Evolutionary conservation across 2,888 invertebrate genomes (phyloP).

Genomic region (Alloscopus bannaensis): DNA sequence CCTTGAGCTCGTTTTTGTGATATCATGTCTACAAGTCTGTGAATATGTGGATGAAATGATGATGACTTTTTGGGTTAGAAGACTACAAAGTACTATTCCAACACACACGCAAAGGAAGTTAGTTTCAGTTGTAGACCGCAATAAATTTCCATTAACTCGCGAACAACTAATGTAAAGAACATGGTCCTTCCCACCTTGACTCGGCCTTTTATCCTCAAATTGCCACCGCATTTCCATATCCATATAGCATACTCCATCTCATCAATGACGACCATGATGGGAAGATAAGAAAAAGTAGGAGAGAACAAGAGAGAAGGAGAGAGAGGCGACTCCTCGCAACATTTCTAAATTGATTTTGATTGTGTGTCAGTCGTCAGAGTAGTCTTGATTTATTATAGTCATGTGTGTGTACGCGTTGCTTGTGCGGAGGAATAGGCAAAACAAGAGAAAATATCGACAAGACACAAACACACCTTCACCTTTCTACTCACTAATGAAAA

Average conservation of each 20-base stretch:
- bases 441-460: not conserved
- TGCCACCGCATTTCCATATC: not conserved
- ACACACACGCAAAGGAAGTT: conserved; percentile 27
- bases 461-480: not conserved
- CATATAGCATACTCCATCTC: not conserved
- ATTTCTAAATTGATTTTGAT: conserved; percentile 45
- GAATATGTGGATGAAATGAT: not conserved
- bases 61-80: not conserved
- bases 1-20: not conserved
- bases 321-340: not conserved
- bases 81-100: not conserved
- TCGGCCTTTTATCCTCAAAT: not conserved
- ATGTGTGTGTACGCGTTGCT: not conserved
- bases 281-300: conserved; percentile 13
- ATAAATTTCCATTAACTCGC: conserved; percentile 60
- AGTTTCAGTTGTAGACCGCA: conserved; percentile 1
- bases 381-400: conserved; percentile 14
- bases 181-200: not conserved
- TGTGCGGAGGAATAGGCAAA: conserved; percentile 3
- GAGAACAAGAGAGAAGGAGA: not conserved
- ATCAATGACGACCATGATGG: not conserved
- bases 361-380: conserved; percentile 33
- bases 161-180: not conserved
- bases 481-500: conserved; percentile 17
- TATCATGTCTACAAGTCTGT: not conserved